Conservation (phyloP, 2,113 vertebrate species). For the Erythrocebus patas region DNA sequence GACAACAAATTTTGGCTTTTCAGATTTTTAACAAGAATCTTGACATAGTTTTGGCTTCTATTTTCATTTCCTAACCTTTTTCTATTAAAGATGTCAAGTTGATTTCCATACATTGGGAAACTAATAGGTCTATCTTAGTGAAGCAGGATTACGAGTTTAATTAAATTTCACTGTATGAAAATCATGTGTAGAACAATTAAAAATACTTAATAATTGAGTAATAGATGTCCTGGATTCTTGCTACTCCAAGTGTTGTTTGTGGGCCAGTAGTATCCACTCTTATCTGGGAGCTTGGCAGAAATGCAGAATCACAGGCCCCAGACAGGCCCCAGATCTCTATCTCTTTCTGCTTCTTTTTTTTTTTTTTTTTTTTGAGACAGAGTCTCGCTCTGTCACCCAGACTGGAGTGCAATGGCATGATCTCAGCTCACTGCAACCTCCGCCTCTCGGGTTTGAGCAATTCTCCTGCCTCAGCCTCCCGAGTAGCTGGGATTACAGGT, state of each 20-base stretch:
- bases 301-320: not conserved
- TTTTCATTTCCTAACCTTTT: not conserved
- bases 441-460: too few species aligned
- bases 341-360: too few species aligned
- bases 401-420: too few species aligned
- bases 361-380: too few species aligned
- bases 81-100: not conserved
- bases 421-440: too few species aligned
- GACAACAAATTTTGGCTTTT: not conserved
- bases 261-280: not conserved
- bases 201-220: not conserved
- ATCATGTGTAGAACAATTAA: not conserved
- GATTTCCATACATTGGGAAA: not conserved
- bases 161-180: not conserved
- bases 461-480: too few species aligned
- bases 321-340: not conserved
- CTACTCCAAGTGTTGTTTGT: not conserved
- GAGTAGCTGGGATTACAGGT: too few species aligned
- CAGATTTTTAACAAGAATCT: not conserved
- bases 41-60: not conserved
- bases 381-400: too few species aligned
- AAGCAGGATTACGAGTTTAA: not conserved
- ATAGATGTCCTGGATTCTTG: not conserved
- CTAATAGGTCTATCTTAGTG: not conserved
- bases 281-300: not conserved